Base-by-base conservation (phyloP, 2,888 invertebrate genomes). In the Therioaphis trifolii region DNA sequence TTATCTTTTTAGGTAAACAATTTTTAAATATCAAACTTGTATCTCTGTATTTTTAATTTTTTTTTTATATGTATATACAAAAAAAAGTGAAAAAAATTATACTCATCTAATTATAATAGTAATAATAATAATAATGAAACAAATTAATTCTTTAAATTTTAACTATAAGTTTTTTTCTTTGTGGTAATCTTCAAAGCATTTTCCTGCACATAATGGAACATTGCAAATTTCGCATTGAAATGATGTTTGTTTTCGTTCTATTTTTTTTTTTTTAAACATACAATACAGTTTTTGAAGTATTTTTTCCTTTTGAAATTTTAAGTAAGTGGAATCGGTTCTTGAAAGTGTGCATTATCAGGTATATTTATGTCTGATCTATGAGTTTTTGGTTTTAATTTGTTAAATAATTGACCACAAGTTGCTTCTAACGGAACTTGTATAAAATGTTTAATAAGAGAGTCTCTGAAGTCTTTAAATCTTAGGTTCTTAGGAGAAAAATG, bases 271-370 rank as follows among this genome's bases (percentile, higher is more conserved):
- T 71, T 71, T 21, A 46, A 71, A 46, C 46, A 46, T 27, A 24
- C 21, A 46, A 46, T 24, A 11, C 46, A 46, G 46, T 71, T 71
- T 69, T 71, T 71, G 21, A 71, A 71, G 46, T 71, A 71, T 71
- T 71, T 71, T 46, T 71, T 71, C 27, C 71, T 71, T 21, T 71
- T 71, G 46, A 24, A 71, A 46, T 15, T 18, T 27, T 4, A 5
- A 15, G 71, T 24, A 27, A 71, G 71, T 71, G 46, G 71, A 71
- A 71, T 71, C 2, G 24, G 46, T 71, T 46, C 71, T 71, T 12
- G 1, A 21, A 40, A n/a, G n/a, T n/a, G n/a, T n/a, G n/a, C n/a
- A n/a, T n/a, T n/a, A n/a, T n/a, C n/a, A n/a, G n/a, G n/a, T 68
- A 68, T 12, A 21, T n/a, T 5, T 12, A 68, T 68, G 66, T 68